Conservation (phyloP, 1,140 invertebrate species). For the Brachionus rubens region DNA sequence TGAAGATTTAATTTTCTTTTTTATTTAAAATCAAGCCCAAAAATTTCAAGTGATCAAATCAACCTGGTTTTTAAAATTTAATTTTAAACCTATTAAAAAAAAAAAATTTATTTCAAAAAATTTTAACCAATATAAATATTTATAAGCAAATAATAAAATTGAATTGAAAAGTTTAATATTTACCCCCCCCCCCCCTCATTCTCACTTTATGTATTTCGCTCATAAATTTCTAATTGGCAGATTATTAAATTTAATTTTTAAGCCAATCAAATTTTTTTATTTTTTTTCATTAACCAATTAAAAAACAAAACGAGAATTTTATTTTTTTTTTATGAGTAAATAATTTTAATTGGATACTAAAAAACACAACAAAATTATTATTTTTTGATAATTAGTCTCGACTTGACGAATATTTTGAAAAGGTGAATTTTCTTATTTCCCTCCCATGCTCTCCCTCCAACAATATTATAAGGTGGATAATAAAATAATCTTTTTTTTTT, state of each 20-base stretch:
- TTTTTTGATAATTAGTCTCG: constrained; percentile 30
- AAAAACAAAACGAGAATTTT: no score
- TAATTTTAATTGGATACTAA: constrained; percentile 1
- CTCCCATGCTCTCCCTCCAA: background rate
- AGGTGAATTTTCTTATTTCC: constrained; percentile 19
- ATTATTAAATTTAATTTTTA: background rate
- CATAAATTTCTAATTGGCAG: constrained; percentile 35
- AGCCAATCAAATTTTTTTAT: constrained; percentile 14
- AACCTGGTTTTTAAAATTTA: no score
- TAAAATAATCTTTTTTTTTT: constrained; percentile 29
- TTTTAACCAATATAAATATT: no score
- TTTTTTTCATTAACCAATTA: background rate
- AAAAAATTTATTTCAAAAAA: background rate
- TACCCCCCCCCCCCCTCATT: no score
- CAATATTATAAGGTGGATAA: background rate
- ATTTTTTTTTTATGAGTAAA: background rate
- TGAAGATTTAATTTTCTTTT: no score
- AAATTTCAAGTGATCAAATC: no score
- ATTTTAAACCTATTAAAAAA: background rate
- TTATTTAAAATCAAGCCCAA: no score
- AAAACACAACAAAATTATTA: background rate
- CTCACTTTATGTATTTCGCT: no score
- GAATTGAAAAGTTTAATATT: no score
- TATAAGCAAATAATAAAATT: no score
- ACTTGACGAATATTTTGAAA: constrained; percentile 24